Evolutionary conservation across 2,888 invertebrate genomes (phyloP).

Genomic region (Caenorhabditis zanzibari): DNA sequence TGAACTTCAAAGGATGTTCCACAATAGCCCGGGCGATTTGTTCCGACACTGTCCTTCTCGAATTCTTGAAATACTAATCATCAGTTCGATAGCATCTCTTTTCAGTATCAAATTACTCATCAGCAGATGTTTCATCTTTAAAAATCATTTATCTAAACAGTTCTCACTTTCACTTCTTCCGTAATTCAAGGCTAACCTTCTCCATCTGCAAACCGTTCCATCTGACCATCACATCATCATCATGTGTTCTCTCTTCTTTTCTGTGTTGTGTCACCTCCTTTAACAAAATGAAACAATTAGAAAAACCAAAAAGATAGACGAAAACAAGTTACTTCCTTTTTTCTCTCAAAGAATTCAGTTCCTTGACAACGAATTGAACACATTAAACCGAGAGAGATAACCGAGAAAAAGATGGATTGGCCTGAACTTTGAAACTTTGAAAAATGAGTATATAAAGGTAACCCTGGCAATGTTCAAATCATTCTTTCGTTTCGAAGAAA

Average conservation of each 20-base stretch:
- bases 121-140: neutral
- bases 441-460: constrained; percentile 36
- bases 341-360: constrained; percentile 15
- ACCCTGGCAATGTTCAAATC: constrained; percentile 9
- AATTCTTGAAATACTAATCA: too few species aligned
- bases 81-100: too few species aligned
- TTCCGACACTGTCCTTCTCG: too few species aligned
- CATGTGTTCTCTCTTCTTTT: constrained; percentile 30
- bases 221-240: constrained; percentile 23
- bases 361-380: constrained; percentile 38
- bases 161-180: neutral
- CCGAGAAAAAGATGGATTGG: constrained; percentile 29
- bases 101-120: too few species aligned
- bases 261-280: constrained; percentile 36
- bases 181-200: neutral
- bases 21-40: too few species aligned
- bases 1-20: too few species aligned
- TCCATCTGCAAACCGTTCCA: constrained; percentile 20
- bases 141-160: neutral
- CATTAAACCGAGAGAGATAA: constrained; percentile 22
- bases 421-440: constrained; percentile 33
- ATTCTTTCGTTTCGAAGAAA: constrained; percentile 34
- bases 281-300: constrained; percentile 9
- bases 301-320: constrained; percentile 12
- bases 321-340: constrained; percentile 45